Evolutionary conservation across 2,113 vertebrate genomes (phyloP).

Genomic region (Corapipo altera): DNA sequence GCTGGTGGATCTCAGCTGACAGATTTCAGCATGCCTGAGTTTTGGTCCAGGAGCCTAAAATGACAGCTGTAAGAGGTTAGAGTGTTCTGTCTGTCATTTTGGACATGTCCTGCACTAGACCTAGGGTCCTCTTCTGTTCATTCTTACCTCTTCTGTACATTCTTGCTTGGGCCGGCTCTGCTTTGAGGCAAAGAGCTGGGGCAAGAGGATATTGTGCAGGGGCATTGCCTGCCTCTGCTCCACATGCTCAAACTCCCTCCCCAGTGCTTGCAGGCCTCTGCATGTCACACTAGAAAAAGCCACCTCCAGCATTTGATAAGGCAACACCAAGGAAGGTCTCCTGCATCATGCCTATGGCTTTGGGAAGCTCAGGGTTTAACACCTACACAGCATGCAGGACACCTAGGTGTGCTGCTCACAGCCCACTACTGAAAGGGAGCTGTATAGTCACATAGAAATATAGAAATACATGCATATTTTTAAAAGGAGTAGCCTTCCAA

Average conservation of each 20-base stretch:
- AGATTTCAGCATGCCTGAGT: neutral
- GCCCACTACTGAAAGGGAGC: neutral
- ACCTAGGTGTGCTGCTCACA: neutral
- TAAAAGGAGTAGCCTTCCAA: neutral
- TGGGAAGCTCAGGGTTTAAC: neutral
- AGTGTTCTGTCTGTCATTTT: neutral
- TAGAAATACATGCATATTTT: neutral
- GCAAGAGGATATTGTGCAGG: neutral
- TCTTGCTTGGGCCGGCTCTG: neutral
- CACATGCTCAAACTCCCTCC: neutral
- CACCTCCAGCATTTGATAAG: neutral
- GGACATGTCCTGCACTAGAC: neutral
- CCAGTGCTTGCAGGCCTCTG: fast-evolving
- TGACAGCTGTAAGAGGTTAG: neutral
- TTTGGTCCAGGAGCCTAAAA: neutral
- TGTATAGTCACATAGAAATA: neutral
- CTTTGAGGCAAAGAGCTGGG: fast-evolving
- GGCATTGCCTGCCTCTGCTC: neutral
- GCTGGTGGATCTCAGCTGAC: neutral
- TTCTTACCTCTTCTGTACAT: neutral
- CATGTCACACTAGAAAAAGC: neutral
- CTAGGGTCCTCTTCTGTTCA: neutral
- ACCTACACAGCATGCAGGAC: neutral
- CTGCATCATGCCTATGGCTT: neutral
- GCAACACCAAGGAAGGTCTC: neutral